phyloP scores from a whole-genome alignment of 2,888 invertebrate genomes.

The Quadroppia sp. region DNA sequence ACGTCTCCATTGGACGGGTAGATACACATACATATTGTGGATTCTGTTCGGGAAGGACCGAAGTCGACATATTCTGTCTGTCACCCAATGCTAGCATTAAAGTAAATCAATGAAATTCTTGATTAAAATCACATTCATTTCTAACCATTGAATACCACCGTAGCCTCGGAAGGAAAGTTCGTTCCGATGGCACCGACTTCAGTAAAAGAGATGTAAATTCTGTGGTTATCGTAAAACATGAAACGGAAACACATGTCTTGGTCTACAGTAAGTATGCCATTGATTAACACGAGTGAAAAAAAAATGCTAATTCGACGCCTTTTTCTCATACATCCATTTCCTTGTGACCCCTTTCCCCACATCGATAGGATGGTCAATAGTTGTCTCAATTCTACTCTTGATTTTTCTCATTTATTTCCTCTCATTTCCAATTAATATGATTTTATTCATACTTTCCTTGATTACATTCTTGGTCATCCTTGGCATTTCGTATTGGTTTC shows the following conservation, averaged over 20 bases:
- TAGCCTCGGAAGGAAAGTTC: background rate
- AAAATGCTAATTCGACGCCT: background rate
- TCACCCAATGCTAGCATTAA: too few relatives aligned
- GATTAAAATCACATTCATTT: too few relatives aligned
- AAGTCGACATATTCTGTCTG: too few relatives aligned
- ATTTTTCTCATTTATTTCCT: constrained; percentile 17
- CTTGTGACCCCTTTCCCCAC: background rate
- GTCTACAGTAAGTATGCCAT: constrained; percentile 6
- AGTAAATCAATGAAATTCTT: too few relatives aligned
- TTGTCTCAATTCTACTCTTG: background rate
- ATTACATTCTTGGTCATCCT: constrained; percentile 2
- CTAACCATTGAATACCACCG: too few relatives aligned
- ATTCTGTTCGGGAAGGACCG: too few relatives aligned
- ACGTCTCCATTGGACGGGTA: too few relatives aligned
- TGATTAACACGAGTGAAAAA: background rate
- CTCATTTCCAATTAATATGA: constrained; percentile 13
- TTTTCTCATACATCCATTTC: background rate
- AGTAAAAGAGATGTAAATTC: background rate
- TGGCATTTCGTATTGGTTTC: constrained; percentile 6
- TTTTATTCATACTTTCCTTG: constrained; percentile 8
- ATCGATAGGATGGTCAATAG: background rate
- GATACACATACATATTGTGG: too few relatives aligned
- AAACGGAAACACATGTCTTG: constrained; percentile 10
- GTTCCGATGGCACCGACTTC: background rate
- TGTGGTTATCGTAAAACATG: background rate